Evolutionary conservation across 2,113 vertebrate species (phyloP).

Genomic region (Columbina picui): DNA sequence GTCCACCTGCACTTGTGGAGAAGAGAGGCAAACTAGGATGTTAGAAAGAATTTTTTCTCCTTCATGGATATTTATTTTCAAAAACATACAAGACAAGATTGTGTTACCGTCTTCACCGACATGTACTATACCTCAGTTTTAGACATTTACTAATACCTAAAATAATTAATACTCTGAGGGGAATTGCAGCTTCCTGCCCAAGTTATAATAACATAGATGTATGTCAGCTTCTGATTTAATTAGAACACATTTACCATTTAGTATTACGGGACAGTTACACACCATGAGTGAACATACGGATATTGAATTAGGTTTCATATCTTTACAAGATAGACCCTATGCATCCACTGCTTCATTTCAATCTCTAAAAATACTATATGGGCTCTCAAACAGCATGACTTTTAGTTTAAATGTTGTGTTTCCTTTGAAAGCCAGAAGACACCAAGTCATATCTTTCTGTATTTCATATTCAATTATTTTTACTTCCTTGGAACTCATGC

Average conservation of each 20-base stretch:
- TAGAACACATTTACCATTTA: neutral
- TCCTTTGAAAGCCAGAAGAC: neutral
- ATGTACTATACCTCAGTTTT: neutral
- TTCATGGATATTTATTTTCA: neutral
- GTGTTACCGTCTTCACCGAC: neutral
- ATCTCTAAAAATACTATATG: neutral
- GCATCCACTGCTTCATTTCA: neutral
- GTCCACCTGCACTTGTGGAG: neutral
- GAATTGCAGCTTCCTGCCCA: neutral
- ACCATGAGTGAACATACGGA: neutral
- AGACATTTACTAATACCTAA: neutral
- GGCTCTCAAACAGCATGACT: neutral
- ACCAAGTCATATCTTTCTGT: neutral
- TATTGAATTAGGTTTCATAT: neutral
- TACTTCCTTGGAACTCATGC: neutral
- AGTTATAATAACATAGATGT: neutral
- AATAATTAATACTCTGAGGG: neutral
- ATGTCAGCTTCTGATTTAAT: neutral
- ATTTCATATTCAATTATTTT: neutral
- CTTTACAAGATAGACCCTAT: neutral
- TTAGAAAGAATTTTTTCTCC: neutral
- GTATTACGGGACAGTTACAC: neutral
- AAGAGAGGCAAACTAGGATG: neutral
- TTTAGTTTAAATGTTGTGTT: neutral
- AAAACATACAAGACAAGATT: neutral